Conservation (phyloP, 37 sponge, comb jelly and placozoan genomes). For the Crambe crambe region DNA sequence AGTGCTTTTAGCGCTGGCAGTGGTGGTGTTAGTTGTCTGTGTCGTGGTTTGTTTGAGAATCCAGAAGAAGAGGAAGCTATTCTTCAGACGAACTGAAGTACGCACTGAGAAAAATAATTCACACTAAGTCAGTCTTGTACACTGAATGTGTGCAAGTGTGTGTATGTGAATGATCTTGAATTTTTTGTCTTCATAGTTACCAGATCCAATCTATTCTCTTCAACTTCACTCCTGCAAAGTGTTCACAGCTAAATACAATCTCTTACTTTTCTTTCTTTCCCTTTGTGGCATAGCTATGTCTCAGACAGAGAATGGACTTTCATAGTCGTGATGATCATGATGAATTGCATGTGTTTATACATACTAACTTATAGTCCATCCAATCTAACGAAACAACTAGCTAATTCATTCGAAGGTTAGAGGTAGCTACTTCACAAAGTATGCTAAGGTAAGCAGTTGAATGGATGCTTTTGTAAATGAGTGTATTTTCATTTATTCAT, state of each 20-base stretch:
- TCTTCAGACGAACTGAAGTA: slow-evolving; percentile 1
- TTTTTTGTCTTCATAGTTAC: neutral
- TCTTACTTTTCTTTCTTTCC: neutral
- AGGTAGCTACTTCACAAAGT: too few relatives aligned
- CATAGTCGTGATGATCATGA: too few relatives aligned
- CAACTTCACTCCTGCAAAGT: neutral
- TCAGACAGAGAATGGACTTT: neutral
- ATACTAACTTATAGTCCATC: too few relatives aligned
- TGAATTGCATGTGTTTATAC: too few relatives aligned
- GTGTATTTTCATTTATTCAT: too few relatives aligned
- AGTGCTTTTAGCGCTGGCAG: too few relatives aligned
- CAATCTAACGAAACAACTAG: too few relatives aligned
- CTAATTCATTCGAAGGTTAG: too few relatives aligned
- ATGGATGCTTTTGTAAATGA: too few relatives aligned
- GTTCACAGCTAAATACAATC: neutral
- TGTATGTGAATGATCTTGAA: neutral
- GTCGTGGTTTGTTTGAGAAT: neutral
- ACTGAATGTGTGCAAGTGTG: too few relatives aligned
- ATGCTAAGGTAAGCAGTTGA: too few relatives aligned
- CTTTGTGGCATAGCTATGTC: neutral
- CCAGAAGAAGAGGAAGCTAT: neutral
- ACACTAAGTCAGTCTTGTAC: neutral
- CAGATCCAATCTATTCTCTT: neutral
- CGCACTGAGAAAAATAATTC: neutral
- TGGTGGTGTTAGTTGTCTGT: neutral